Conservation (phyloP, 30 jellyfish, hydroid and myxozoan genomes). For the Aurelia aurita region DNA sequence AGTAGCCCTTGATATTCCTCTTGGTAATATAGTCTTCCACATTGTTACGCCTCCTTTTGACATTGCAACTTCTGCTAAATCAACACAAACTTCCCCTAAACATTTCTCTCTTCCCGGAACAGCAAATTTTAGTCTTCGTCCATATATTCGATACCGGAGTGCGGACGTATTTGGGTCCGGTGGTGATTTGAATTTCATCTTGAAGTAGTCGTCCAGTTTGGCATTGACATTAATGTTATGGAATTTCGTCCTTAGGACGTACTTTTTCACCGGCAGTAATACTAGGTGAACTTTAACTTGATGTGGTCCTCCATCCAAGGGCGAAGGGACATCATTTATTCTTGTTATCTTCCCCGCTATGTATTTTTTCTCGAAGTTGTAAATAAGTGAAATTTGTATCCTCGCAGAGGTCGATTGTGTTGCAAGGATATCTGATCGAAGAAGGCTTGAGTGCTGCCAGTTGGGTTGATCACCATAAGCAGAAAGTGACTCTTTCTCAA, state of each 20-base stretch:
- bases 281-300: conserved; percentile 76
- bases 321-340: conserved; percentile 32
- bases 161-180: conserved; percentile 55
- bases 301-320: conserved; percentile 44
- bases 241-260: conserved; percentile 65
- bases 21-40: conserved; percentile 46
- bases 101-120: conserved; percentile 59
- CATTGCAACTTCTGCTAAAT: conserved; percentile 44
- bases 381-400: conserved; percentile 60
- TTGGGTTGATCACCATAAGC: conserved; percentile 2
- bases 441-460: neutral
- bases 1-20: conserved; percentile 15
- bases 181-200: conserved; percentile 59
- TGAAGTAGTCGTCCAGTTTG: conserved; percentile 71
- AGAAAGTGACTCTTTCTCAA: conserved; percentile 7
- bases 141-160: conserved; percentile 74
- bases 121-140: conserved; percentile 60
- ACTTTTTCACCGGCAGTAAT: conserved; percentile 66
- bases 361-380: conserved; percentile 61
- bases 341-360: conserved; percentile 83
- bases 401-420: neutral
- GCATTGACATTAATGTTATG: conserved; percentile 11
- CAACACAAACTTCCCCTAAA: conserved; percentile 67
- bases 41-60: conserved; percentile 74
- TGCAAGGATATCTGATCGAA: neutral